Evolutionary conservation across 1,140 invertebrate genomes (phyloP).

Genomic region (Drosophila pseudoobscura): DNA sequence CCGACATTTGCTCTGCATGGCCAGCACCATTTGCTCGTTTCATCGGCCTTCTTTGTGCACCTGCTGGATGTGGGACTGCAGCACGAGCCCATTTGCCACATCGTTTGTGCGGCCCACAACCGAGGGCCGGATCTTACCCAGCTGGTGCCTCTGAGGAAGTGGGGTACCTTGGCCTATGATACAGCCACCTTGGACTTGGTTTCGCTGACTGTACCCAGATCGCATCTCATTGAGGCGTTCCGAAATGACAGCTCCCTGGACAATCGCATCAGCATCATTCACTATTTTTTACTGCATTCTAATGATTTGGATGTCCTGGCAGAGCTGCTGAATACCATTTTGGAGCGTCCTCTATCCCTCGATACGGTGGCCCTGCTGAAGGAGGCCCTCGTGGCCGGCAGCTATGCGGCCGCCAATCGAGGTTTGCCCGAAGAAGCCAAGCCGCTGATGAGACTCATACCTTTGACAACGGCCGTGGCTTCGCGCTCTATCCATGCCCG

Average conservation of each 20-base stretch:
- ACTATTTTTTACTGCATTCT: constrained; percentile 90
- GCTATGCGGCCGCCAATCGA: constrained; percentile 88
- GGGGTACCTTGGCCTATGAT: constrained; percentile 86
- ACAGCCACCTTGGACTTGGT: constrained; percentile 89
- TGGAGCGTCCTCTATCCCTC: constrained; percentile 74
- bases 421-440: constrained; percentile 88
- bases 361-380: constrained; percentile 86
- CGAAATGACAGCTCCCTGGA: constrained; percentile 87
- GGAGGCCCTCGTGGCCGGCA: constrained; percentile 90
- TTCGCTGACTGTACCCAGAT: constrained; percentile 86
- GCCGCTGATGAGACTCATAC: constrained; percentile 87
- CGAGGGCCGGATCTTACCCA: constrained; percentile 86
- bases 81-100: constrained; percentile 92
- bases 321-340: constrained; percentile 83
- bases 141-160: constrained; percentile 86
- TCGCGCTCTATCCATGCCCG: constrained; percentile 76
- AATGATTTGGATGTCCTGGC: constrained; percentile 88
- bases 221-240: constrained; percentile 88
- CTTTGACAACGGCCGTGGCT: constrained; percentile 86
- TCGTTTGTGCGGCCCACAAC: constrained; percentile 86
- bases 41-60: constrained; percentile 91
- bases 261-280: constrained; percentile 89
- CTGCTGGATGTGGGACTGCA: constrained; percentile 90
- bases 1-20: constrained; percentile 90
- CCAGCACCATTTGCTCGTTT: constrained; percentile 90